These are phyloP conservation scores for Clivina fossor DNA, from an alignment of 2,888 invertebrate genomes.

Conservation along the genomic window DNA sequence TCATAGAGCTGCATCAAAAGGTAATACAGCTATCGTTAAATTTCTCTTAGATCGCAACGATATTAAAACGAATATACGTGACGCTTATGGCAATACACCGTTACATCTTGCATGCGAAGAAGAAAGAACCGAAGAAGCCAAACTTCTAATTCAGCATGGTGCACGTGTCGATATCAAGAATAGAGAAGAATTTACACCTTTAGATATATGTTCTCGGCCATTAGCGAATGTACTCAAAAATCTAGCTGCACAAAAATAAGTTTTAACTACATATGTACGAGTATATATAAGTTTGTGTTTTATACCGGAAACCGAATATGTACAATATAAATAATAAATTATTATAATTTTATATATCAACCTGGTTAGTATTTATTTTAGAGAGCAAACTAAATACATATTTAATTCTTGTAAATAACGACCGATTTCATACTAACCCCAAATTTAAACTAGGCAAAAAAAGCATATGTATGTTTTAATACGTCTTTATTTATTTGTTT, in stretches of 20 bases:
- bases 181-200: constrained; percentile 66
- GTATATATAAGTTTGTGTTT: too few relatives aligned
- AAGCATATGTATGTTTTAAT: too few relatives aligned
- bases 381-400: too few relatives aligned
- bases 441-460: too few relatives aligned
- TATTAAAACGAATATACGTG: constrained; percentile 61
- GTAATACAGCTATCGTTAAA: constrained; percentile 67
- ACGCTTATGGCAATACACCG: constrained; percentile 74
- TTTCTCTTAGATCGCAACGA: constrained; percentile 62
- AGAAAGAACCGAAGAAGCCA: constrained; percentile 67
- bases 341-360: constrained; percentile 16
- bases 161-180: constrained; percentile 63
- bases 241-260: constrained; percentile 7
- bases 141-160: constrained; percentile 66
- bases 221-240: constrained; percentile 12
- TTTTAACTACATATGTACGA: too few relatives aligned
- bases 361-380: too few relatives aligned
- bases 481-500: too few relatives aligned
- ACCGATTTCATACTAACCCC: too few relatives aligned
- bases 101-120: constrained; percentile 85
- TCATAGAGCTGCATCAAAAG: constrained; percentile 79
- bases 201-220: constrained; percentile 58
- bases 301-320: too few relatives aligned
- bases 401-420: too few relatives aligned
- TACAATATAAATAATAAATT: too few relatives aligned